Percentiles rank a stretch among this genome's conserved stretches.
phyloP scores from a whole-genome alignment of 2,113 vertebrate genomes.

The Polypterus bichir region DNA sequence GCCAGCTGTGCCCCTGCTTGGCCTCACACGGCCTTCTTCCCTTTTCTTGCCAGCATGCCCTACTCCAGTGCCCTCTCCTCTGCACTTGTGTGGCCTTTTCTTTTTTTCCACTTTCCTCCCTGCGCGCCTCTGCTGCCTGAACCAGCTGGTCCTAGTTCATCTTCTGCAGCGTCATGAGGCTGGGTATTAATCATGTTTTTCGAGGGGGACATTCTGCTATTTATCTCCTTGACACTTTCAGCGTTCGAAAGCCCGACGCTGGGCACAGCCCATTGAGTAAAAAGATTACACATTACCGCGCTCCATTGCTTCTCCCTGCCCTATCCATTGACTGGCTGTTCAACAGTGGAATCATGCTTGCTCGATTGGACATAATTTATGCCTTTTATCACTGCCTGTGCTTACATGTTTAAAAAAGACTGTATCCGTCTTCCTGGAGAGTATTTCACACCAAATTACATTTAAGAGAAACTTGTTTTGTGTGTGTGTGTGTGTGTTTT shows the following conservation, averaged over 20 bases:
- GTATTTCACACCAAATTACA: neutral
- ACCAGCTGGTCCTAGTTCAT: conserved; percentile 99
- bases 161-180: conserved; percentile 94
- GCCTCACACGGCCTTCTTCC: conserved; percentile 47
- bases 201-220: conserved; percentile 98
- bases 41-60: conserved; percentile 72
- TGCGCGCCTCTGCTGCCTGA: conserved; percentile 85
- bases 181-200: conserved; percentile 99
- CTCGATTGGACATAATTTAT: conserved; percentile 91
- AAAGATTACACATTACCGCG: conserved; percentile 98
- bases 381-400: conserved; percentile 36
- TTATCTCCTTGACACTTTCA: conserved; percentile 99
- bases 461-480: conserved; percentile 25
- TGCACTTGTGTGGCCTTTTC: conserved; percentile 63
- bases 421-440: conserved; percentile 20
- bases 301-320: conserved; percentile 97
- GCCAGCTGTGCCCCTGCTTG: conserved; percentile 36
- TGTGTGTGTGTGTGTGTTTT: no score
- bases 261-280: conserved; percentile 99
- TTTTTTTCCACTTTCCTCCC: conserved; percentile 58
- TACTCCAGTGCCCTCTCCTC: conserved; percentile 96
- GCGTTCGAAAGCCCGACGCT: conserved; percentile 82
- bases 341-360: conserved; percentile 81
- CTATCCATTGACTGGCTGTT: conserved; percentile 98
- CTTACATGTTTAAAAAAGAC: conserved; percentile 53